Evolutionary conservation across 1,140 invertebrate genomes (phyloP), one percentile per base, ranked within the genome.

Genomic region (Conopomorpha cramerella): DNA sequence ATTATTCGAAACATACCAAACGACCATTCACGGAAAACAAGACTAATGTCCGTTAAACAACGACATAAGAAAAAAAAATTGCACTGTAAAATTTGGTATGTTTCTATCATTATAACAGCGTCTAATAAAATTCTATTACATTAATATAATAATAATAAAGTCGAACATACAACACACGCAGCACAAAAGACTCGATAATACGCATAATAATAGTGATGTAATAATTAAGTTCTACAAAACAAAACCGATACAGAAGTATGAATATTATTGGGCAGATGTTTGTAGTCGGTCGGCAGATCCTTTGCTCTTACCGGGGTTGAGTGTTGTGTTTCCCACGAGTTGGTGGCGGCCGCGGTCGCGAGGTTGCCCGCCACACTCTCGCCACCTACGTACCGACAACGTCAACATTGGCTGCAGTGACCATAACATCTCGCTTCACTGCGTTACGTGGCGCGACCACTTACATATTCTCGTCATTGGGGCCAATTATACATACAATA

Each of bases 301-400:
- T n/a, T n/a, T n/a, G n/a, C n/a, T n/a, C 73, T 78, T 78, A 78
- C 77, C 74, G 71, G 52, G 50, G 63, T 59, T 65, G 50, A 64
- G 54, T 66, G 71, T 52, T 54, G 71, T 58, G 71, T 46, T 50
- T 74, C 64, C 73, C 76, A 77, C 51, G 68, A 47, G 59, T 55
- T 55, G 38, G 68, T 51, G 38, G 64, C 32, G 46, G 59, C 55
- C 45, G 63, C 38, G 38, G 56, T 25, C 51, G 64, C 56, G 37
- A 57, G 54, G 51, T 51, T 57, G 55, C 55, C 66, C 61, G 55
- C 57, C 58, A 55, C 59, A 43, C 59, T 55, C 54, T 65, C 70
- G 62, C 72, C 72, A 71, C 67, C 67, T 72, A 72, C 65, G 54
- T 63, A 64, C 63, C 53, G 46, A 60, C 54, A 67, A 73, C 67